Conservation (phyloP, 2,888 invertebrate species). For the Leucoma salicis region DNA sequence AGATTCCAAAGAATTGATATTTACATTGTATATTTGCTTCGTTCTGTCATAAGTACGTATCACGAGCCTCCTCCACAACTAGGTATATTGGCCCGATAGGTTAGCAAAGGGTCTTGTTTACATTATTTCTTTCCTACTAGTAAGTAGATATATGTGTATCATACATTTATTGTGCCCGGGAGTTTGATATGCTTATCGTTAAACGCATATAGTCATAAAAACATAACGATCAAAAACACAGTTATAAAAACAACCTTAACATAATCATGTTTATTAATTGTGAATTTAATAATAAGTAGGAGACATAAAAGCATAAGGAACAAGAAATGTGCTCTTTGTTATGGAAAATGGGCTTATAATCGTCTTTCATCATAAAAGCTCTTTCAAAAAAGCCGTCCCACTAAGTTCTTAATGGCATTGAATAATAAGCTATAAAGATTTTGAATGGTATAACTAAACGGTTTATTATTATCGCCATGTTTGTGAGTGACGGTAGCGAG, state of each 20-base stretch:
- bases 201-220: no score
- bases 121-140: no score
- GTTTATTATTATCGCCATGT: slow-evolving; percentile 65
- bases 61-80: no score
- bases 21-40: no score
- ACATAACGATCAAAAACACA: not conserved
- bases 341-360: slow-evolving; percentile 73
- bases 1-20: no score
- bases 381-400: slow-evolving; percentile 69
- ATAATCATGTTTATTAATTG: slow-evolving; percentile 3
- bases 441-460: slow-evolving; percentile 73
- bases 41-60: no score
- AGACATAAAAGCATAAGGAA: slow-evolving; percentile 50
- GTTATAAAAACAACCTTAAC: slow-evolving; percentile 10
- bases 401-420: slow-evolving; percentile 73
- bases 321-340: slow-evolving; percentile 69
- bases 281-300: slow-evolving; percentile 60
- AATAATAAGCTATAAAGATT: slow-evolving; percentile 77
- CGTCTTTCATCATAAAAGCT: slow-evolving; percentile 68
- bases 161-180: no score
- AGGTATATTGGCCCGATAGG: no score
- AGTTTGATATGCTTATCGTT: no score
- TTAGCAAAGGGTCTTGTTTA: no score
- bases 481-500: slow-evolving; percentile 56
- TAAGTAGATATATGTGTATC: no score